Conservation (phyloP, 35 echinoderm and acorn worm species). For the Eucidaris tribuloides region DNA sequence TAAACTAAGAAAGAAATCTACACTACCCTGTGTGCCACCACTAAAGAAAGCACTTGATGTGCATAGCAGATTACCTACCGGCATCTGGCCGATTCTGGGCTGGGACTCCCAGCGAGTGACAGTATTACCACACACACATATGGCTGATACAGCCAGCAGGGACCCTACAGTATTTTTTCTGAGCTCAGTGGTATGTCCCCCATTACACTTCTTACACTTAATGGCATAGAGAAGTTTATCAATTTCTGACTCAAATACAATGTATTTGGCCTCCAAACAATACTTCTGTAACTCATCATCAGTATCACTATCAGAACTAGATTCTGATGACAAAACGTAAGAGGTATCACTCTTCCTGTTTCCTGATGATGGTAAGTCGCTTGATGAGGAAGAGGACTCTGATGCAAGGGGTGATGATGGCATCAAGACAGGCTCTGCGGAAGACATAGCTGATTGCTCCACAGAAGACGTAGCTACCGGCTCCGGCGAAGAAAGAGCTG, state of each 20-base stretch:
- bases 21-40: neutral
- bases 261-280: neutral
- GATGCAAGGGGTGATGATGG: no score
- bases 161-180: neutral
- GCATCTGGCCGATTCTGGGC: neutral
- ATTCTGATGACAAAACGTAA: neutral
- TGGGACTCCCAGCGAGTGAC: constrained; percentile 5
- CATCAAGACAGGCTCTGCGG: no score
- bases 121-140: neutral
- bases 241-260: neutral
- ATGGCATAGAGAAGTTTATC: neutral
- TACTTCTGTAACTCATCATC: neutral
- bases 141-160: neutral
- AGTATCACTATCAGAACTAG: neutral
- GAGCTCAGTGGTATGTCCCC: neutral
- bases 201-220: neutral
- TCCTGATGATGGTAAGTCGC: neutral
- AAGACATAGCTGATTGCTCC: no score
- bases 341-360: neutral
- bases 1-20: neutral
- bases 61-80: neutral
- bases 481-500: no score
- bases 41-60: neutral
- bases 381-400: neutral
- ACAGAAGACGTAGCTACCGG: no score